Evolutionary conservation across 2,797 vertebrate species (phyloP).

Genomic region (Sylvia borin): DNA sequence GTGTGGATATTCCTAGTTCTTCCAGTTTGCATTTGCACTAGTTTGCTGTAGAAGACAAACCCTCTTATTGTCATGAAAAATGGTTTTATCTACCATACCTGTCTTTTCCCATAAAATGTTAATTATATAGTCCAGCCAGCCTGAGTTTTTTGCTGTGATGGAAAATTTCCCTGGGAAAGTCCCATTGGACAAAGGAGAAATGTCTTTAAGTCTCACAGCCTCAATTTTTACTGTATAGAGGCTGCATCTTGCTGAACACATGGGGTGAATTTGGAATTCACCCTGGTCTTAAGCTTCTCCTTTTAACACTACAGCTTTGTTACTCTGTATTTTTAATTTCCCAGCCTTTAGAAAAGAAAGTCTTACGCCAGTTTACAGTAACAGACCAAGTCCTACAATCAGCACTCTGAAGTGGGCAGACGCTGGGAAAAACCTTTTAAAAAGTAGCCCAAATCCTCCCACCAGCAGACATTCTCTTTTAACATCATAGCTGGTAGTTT

Average conservation of each 20-base stretch:
- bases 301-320: not conserved
- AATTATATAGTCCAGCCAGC: not conserved
- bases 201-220: not conserved
- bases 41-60: not conserved
- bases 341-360: not conserved
- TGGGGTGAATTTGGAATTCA: not conserved
- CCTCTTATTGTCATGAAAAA: not conserved
- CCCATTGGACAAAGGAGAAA: not conserved
- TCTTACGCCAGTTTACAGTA: accelerated
- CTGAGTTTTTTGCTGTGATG: not conserved
- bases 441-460: not conserved
- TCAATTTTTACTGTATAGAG: not conserved
- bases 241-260: not conserved
- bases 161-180: not conserved
- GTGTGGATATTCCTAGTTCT: not conserved
- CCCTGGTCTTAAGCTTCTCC: not conserved
- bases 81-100: not conserved
- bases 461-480: not conserved
- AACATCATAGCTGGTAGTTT: not conserved
- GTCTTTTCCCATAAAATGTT: not conserved
- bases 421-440: not conserved
- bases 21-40: not conserved
- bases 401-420: not conserved
- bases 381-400: not conserved
- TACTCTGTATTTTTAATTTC: not conserved